phyloP scores from a whole-genome alignment of 2,888 invertebrate genomes.

The Polydrusus cervinus region DNA sequence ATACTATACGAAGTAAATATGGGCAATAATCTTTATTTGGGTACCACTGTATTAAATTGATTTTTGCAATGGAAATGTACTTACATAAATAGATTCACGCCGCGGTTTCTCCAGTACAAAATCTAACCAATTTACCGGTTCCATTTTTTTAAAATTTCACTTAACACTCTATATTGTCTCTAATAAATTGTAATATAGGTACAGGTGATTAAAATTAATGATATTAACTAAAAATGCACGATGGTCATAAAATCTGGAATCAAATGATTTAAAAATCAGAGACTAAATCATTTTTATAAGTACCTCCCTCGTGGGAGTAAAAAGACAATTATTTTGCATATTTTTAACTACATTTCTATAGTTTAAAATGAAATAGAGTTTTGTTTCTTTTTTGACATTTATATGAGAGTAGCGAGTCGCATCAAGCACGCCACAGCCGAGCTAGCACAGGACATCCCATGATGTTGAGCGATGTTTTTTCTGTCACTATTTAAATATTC shows the following conservation, averaged over 20 bases:
- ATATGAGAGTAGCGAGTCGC: not conserved
- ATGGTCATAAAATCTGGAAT: not conserved
- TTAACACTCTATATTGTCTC: not conserved
- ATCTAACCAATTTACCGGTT: constrained; percentile 4
- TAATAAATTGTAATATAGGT: no score
- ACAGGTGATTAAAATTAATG: not conserved
- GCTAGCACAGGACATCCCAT: no score
- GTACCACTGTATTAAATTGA: no score
- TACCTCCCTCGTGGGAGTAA: not conserved
- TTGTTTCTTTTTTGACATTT: not conserved
- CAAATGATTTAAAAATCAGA: constrained; percentile 4
- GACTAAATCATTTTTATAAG: constrained; percentile 9
- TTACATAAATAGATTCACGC: constrained; percentile 25
- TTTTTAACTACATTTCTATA: constrained; percentile 7
- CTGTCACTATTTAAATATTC: no score
- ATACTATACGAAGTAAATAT: no score
- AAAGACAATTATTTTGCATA: constrained; percentile 11
- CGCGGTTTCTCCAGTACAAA: constrained; percentile 9
- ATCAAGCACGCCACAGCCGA: no score
- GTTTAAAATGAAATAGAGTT: not conserved
- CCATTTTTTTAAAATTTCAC: not conserved
- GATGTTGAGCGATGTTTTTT: no score
- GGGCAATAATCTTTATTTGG: no score
- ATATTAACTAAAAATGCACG: not conserved
- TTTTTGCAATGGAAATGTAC: not conserved